Evolutionary conservation across 2,797 vertebrate species (phyloP).

Genomic region (Malurus splendens): DNA sequence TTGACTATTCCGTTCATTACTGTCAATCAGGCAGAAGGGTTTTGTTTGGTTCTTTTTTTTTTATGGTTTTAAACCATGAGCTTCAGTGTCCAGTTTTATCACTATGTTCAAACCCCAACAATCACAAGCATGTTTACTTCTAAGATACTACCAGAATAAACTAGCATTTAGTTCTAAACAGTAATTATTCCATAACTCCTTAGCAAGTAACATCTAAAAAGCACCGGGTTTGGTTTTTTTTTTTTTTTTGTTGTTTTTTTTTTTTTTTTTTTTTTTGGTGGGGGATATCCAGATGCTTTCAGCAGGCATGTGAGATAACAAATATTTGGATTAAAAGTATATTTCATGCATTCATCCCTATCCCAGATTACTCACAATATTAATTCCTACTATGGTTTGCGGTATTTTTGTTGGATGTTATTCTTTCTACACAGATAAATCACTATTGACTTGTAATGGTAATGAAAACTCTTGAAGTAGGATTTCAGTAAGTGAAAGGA

Average conservation of each 20-base stretch:
- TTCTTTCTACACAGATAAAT: neutral
- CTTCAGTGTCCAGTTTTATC: neutral
- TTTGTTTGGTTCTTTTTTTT: neutral
- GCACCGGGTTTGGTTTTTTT: neutral
- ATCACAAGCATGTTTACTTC: neutral
- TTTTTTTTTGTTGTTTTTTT: too few species aligned
- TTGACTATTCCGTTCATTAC: neutral
- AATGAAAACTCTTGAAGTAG: neutral
- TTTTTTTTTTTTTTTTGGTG: too few species aligned
- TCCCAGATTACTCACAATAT: neutral
- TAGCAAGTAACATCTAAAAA: neutral
- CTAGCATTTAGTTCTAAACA: neutral
- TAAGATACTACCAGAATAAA: neutral
- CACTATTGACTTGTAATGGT: neutral
- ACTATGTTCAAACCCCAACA: too few species aligned
- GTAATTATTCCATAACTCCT: neutral
- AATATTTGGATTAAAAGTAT: neutral
- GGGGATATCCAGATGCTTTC: neutral
- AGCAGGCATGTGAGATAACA: neutral
- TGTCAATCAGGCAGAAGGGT: neutral
- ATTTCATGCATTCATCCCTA: accelerated
- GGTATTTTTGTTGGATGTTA: neutral
- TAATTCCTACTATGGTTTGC: neutral
- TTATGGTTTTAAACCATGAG: neutral
- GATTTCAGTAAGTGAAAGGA: neutral